A percentile compares a stretch with the other conserved stretches of the same genome.
phyloP scores from a whole-genome alignment of 2,113 vertebrate genomes.

The Drymodes brunneopygia region DNA sequence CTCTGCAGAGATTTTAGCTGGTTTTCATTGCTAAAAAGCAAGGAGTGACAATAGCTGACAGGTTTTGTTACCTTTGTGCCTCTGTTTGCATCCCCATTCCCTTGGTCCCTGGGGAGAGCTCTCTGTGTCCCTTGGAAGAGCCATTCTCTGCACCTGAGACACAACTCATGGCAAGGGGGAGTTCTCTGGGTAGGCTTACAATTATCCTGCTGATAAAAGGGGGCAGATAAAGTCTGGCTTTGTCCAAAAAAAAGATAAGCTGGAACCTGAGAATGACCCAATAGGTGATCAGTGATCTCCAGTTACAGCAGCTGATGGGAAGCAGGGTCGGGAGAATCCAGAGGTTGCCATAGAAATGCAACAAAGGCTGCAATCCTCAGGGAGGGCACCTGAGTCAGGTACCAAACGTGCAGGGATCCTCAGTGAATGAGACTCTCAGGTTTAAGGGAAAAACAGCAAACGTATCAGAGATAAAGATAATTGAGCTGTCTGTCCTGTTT shows the following conservation, averaged over 20 bases:
- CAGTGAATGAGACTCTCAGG: conserved; percentile 8
- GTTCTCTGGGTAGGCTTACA: conserved; percentile 31
- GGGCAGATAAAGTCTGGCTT: conserved; percentile 24
- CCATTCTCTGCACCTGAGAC: not conserved
- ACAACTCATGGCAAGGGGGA: not conserved
- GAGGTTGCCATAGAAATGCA: conserved; percentile 24
- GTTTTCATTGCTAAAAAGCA: not conserved
- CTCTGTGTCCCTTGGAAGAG: not conserved
- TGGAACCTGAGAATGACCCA: not conserved
- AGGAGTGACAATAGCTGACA: not conserved
- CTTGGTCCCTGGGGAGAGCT: not conserved
- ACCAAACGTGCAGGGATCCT: not conserved
- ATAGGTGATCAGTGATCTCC: not conserved
- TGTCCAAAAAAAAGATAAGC: conserved; percentile 11
- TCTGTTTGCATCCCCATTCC: not conserved
- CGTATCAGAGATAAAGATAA: conserved; percentile 37
- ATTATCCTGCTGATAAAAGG: not conserved
- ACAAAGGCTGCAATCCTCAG: conserved; percentile 25
- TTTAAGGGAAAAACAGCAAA: conserved; percentile 28
- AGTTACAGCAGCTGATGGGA: conserved; percentile 43
- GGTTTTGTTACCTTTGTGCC: conserved; percentile 14
- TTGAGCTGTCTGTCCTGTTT: not conserved
- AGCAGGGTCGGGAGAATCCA: not conserved
- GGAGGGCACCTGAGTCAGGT: not conserved
- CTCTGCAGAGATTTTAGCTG: not conserved